These are phyloP conservation scores for Synanthedon vespiformis DNA, from an alignment of 2,888 invertebrate species.

Conservation along the genomic window DNA sequence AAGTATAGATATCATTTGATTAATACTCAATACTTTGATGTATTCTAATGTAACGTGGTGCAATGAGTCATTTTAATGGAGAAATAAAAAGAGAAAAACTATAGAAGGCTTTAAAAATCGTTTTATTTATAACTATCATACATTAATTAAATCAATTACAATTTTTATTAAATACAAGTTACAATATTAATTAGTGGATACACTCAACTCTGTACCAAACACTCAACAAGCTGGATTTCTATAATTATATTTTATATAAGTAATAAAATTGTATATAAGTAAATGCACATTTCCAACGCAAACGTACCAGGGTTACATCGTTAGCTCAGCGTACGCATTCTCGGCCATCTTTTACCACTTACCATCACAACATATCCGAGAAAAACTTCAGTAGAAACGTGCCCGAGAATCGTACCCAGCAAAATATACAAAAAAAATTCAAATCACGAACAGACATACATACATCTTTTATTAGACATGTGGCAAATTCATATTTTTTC, in stretches of 20 bases:
- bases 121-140: slow-evolving; percentile 67
- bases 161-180: slow-evolving; percentile 33
- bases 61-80: no score
- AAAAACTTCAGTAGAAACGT: no score
- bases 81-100: background rate
- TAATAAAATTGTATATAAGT: slow-evolving; percentile 5
- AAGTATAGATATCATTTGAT: no score
- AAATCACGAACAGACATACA: no score
- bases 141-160: slow-evolving; percentile 56
- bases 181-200: slow-evolving; percentile 35
- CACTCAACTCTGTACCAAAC: slow-evolving; percentile 42
- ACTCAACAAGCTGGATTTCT: slow-evolving; percentile 32
- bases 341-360: background rate
- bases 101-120: slow-evolving; percentile 63
- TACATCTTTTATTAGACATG: no score
- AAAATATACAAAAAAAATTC: no score
- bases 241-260: slow-evolving; percentile 7
- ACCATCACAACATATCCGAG: no score
- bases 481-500: no score
- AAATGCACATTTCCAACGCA: slow-evolving; percentile 37
- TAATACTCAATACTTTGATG: no score
- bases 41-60: no score
- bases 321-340: background rate
- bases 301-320: background rate
- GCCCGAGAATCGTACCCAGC: no score